Conservation (phyloP, 2,113 vertebrate genomes). For the Gymnorhina tibicen region DNA sequence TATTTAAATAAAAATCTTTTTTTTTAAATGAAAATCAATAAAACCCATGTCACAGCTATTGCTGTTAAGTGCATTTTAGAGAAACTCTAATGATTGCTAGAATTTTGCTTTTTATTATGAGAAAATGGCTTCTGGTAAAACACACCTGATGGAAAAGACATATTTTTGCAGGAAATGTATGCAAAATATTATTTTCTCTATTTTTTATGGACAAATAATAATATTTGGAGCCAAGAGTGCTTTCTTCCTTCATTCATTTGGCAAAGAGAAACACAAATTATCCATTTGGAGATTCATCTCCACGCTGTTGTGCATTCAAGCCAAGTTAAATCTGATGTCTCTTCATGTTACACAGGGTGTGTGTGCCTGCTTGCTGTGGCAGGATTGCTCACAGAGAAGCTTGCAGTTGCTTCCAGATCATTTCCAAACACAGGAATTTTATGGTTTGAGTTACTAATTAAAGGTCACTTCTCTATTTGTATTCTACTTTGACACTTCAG, state of each 20-base stretch:
- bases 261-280: neutral
- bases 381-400: neutral
- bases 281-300: neutral
- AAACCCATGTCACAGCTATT: neutral
- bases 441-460: neutral
- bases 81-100: neutral
- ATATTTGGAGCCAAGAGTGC: neutral
- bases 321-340: neutral
- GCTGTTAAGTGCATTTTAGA: neutral
- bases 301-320: neutral
- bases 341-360: neutral
- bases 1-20: neutral
- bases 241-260: neutral
- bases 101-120: neutral
- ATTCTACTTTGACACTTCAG: conserved; percentile 34
- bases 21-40: neutral
- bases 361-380: neutral
- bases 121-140: neutral
- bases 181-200: neutral
- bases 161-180: neutral
- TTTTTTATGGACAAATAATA: neutral
- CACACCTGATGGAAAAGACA: neutral
- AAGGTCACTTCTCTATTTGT: conserved; percentile 39
- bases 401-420: neutral
- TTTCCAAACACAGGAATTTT: neutral